Conservation (phyloP, 2,113 vertebrate genomes). For the Tricholaema leucomelas region DNA sequence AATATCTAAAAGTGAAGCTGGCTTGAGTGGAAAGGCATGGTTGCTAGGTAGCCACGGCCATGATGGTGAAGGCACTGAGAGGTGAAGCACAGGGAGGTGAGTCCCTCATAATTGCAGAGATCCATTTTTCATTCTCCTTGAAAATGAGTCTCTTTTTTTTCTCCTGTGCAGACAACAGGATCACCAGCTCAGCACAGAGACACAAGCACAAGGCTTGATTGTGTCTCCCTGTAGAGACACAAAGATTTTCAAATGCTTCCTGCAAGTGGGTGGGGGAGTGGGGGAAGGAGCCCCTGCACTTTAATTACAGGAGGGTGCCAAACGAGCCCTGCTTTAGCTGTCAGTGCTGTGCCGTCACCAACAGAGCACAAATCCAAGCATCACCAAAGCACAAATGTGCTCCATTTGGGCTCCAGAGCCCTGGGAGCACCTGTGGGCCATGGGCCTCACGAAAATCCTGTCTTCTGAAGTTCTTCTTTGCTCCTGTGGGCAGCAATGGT, state of each 20-base stretch:
- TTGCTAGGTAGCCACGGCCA: conserved; percentile 77
- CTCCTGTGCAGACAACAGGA: conserved; percentile 56
- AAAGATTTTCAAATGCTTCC: conserved; percentile 30
- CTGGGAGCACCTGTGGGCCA: neutral
- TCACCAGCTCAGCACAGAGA: conserved; percentile 56
- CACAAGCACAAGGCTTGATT: conserved; percentile 31
- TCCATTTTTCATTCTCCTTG: conserved; percentile 71
- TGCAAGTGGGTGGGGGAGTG: neutral
- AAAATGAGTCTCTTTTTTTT: conserved; percentile 47
- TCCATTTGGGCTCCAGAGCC: neutral
- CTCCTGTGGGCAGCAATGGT: neutral
- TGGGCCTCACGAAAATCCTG: neutral
- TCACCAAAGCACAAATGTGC: neutral
- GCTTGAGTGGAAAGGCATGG: conserved; percentile 54
- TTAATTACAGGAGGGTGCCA: neutral
- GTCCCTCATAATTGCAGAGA: conserved; percentile 67
- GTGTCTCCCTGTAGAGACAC: conserved; percentile 1
- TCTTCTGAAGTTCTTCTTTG: neutral
- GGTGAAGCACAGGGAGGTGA: conserved; percentile 65
- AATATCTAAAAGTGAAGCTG: conserved; percentile 61
- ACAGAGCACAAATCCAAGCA: neutral
- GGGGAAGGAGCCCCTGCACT: neutral
- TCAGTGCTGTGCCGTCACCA: neutral
- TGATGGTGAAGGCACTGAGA: conserved; percentile 55
- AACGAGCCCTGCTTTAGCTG: conserved; percentile 5